Conservation (phyloP, 37 sponge, comb jelly and placozoan genomes). For the Aplysina aerophoba region DNA sequence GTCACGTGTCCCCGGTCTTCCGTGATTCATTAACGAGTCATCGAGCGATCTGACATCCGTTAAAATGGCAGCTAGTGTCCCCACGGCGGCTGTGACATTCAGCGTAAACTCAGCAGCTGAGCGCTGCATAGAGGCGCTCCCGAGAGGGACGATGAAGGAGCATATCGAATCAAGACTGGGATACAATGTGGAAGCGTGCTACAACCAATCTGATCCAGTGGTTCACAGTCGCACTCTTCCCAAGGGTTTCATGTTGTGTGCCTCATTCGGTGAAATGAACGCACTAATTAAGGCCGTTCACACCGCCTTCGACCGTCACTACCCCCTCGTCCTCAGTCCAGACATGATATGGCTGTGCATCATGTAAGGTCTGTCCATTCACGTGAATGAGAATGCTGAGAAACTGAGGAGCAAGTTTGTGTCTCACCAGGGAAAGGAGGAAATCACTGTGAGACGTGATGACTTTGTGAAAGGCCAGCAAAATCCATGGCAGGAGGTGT, state of each 20-base stretch:
- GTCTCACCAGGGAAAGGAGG: constrained; percentile 57
- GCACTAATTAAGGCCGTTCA: constrained; percentile 36
- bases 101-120: too few relatives aligned
- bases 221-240: too few relatives aligned
- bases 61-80: too few relatives aligned
- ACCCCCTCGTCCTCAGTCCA: constrained; percentile 53
- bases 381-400: constrained; percentile 64
- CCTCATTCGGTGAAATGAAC: neutral
- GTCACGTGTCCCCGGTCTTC: too few relatives aligned
- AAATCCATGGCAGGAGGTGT: constrained; percentile 68
- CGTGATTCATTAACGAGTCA: too few relatives aligned
- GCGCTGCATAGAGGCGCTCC: neutral
- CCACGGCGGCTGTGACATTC: too few relatives aligned
- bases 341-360: constrained; percentile 68
- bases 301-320: constrained; percentile 49
- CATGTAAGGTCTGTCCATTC: constrained; percentile 44
- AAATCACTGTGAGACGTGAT: constrained; percentile 12
- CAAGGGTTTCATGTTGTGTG: neutral
- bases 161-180: neutral
- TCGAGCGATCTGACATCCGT: too few relatives aligned
- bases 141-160: neutral
- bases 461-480: constrained; percentile 53
- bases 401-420: constrained; percentile 58
- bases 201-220: too few relatives aligned
- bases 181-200: neutral